Percentiles rank a stretch among this genome's conserved stretches.
These are phyloP conservation scores for Gopherus flavomarginatus DNA, from an alignment of 2,113 vertebrate genomes.

Conservation along the genomic window DNA sequence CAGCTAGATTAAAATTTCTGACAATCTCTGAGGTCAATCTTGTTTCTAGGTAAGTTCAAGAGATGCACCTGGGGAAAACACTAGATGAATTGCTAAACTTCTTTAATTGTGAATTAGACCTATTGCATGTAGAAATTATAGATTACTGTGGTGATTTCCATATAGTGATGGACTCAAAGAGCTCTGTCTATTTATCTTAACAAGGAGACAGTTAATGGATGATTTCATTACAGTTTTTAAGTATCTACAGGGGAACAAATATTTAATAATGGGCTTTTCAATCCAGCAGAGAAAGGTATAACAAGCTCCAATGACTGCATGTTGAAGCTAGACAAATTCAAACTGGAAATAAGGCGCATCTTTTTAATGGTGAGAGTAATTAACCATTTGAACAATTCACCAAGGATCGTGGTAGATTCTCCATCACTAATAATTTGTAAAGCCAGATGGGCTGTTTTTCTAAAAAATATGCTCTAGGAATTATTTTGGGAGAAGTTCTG, in stretches of 20 bases:
- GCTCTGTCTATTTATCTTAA: neutral
- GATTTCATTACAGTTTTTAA: neutral
- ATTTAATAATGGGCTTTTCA: neutral
- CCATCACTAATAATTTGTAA: neutral
- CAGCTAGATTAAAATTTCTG: neutral
- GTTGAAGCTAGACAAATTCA: neutral
- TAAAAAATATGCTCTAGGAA: neutral
- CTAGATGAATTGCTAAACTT: neutral
- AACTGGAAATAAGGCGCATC: neutral
- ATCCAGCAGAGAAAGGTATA: neutral
- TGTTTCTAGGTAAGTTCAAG: neutral
- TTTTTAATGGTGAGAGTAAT: neutral
- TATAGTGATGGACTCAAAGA: neutral
- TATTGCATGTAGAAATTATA: neutral
- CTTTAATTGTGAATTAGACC: neutral
- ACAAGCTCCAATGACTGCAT: neutral
- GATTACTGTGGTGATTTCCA: neutral
- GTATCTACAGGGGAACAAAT: neutral
- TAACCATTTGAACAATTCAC: neutral
- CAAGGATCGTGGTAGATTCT: neutral
- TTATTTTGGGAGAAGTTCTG: neutral
- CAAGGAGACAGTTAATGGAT: neutral
- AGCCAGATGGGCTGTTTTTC: neutral
- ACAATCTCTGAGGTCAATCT: neutral
- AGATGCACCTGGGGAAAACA: neutral